phyloP scores from a whole-genome alignment of 2,888 invertebrate genomes.

The Ctena decussata region DNA sequence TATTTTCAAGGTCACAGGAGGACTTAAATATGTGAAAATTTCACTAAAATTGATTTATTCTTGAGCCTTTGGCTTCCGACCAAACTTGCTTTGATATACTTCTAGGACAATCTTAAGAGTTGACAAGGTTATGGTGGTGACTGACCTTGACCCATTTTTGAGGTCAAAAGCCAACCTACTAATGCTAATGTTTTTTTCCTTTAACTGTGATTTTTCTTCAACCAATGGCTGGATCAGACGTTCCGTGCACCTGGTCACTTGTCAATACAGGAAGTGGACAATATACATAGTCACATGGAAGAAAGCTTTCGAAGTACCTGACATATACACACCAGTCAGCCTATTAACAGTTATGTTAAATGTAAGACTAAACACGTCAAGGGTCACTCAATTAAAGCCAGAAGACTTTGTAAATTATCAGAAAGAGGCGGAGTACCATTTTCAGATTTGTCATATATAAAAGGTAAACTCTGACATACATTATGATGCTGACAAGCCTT shows the following conservation, averaged over 20 bases:
- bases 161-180: too few relatives aligned
- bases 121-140: too few relatives aligned
- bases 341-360: constrained; percentile 26
- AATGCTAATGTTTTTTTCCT: too few relatives aligned
- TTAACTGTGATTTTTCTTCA: too few relatives aligned
- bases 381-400: constrained; percentile 39
- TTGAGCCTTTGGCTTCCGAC: too few relatives aligned
- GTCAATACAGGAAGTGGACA: constrained; percentile 50
- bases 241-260: constrained; percentile 34
- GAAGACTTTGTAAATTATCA: constrained; percentile 38
- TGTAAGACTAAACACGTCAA: constrained; percentile 6
- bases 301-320: constrained; percentile 27
- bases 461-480: constrained; percentile 39
- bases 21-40: too few relatives aligned
- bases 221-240: too few relatives aligned
- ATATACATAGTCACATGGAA: constrained; percentile 51
- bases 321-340: constrained; percentile 50
- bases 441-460: constrained; percentile 38
- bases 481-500: constrained; percentile 5
- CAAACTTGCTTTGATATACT: too few relatives aligned
- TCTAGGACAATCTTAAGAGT: too few relatives aligned
- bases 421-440: constrained; percentile 13
- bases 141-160: too few relatives aligned
- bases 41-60: too few relatives aligned
- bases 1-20: too few relatives aligned